Base-by-base conservation (phyloP, 2,888 invertebrate species). In the Ernsta delagoae region DNA sequence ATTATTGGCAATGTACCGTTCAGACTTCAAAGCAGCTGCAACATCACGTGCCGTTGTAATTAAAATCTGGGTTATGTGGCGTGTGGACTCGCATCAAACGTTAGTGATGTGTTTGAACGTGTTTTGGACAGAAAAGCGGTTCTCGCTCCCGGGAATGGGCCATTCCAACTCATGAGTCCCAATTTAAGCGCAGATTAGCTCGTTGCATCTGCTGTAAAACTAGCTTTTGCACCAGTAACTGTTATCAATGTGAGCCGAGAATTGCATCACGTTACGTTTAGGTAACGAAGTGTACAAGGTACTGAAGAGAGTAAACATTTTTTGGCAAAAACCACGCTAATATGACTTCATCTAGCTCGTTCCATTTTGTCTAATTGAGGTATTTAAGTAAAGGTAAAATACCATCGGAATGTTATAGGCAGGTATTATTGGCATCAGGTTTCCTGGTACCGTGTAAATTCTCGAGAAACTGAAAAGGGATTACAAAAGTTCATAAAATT, bases 101-200 rank as follows among this genome's bases (percentile, higher is more conserved):
- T 43, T 60, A 60, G 60, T 54, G 66, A 67, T 67, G 60, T 60
- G 61, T 56, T 61, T 45, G 61, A 67, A 68, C 62, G 57, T 68
- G 56, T 57, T 62, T 68, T 62, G 61, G 62, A 62, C 67, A 62
- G 61, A 62, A 61, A 43, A 24, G 62, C 62, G 61, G 43, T 68
- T 68, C 45, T 43, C 62, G 68, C 62, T 50, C 48, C 56, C 36
- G 48, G 62, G 62, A 62, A 68, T 62, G 48, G 62, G 57, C 62
- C 68, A 68, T 68, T 68, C 59, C 68, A 57, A 31, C 68, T 68
- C 68, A 68, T 63, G 68, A 68, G 68, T 48, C 62, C 50, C 48
- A 57, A 63, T 68, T 68, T 62, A 59, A 68, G 62, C 68, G 68
- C 62, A 62, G 62, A 68, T 68, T 68, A 68, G 62, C 57, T 62